Evolutionary conservation across 2,888 invertebrate species (phyloP).

Genomic region (Tineola bisselliella): DNA sequence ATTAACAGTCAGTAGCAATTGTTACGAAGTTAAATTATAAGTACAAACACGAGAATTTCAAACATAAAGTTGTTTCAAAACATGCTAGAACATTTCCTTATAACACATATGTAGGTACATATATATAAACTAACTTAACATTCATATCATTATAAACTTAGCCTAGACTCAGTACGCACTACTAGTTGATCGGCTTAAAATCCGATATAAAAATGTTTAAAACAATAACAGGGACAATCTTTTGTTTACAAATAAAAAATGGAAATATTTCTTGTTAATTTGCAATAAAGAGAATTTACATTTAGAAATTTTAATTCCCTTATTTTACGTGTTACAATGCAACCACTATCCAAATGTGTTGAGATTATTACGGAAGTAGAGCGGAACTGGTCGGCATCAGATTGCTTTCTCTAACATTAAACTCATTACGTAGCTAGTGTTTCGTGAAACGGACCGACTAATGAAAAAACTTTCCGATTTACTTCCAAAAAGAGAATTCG

Average conservation of each 20-base stretch:
- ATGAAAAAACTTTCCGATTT: slow-evolving; percentile 33
- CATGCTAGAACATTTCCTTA: not conserved
- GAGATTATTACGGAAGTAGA: not conserved
- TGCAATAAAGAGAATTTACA: no score
- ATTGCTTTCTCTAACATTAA: slow-evolving; percentile 5
- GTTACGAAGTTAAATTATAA: not conserved
- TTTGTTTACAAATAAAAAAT: no score
- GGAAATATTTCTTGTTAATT: no score
- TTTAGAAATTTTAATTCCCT: no score
- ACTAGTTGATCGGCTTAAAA: no score
- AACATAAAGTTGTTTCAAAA: slow-evolving; percentile 1
- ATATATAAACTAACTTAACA: no score
- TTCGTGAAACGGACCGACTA: slow-evolving; percentile 23
- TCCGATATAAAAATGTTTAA: no score
- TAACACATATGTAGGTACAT: no score
- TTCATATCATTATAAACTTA: no score
- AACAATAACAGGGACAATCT: no score
- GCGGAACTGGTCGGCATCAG: not conserved
- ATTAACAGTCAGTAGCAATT: not conserved
- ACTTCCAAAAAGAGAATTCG: slow-evolving; percentile 15
- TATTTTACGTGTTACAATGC: no score
- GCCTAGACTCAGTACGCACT: no score
- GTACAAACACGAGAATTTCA: not conserved
- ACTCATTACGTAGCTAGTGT: slow-evolving; percentile 14
- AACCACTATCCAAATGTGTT: not conserved